Evolutionary conservation across 2,888 invertebrate genomes (phyloP).

Genomic region (Onthophagus sagittarius): DNA sequence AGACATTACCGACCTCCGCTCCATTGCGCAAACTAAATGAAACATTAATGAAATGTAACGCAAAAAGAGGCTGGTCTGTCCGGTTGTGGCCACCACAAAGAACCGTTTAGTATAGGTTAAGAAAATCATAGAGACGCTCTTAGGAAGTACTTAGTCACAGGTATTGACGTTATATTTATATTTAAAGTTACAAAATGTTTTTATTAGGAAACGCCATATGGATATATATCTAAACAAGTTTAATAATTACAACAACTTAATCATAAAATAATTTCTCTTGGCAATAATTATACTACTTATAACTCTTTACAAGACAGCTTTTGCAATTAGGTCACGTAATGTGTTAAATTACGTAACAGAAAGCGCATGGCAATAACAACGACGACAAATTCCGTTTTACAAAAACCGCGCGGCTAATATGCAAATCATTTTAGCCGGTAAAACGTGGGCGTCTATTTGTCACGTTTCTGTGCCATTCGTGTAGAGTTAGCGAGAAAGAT

Average conservation of each 20-base stretch:
- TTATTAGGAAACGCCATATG: too few relatives aligned
- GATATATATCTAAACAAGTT: background rate
- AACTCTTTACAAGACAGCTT: background rate
- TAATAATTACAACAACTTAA: background rate
- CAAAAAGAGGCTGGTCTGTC: background rate
- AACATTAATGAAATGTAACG: conserved; percentile 9
- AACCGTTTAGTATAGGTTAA: background rate
- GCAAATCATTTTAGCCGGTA: background rate
- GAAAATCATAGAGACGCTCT: background rate
- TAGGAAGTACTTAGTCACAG: background rate
- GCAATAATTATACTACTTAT: background rate
- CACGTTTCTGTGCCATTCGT: background rate
- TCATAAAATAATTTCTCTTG: background rate
- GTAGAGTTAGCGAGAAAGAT: background rate
- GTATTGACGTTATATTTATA: too few relatives aligned
- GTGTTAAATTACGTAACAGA: background rate
- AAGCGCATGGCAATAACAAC: background rate
- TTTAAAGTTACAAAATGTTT: too few relatives aligned
- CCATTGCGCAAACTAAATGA: conserved; percentile 6
- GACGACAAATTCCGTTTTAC: background rate
- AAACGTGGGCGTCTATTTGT: background rate
- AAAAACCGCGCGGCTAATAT: background rate
- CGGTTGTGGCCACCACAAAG: background rate
- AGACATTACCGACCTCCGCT: conserved; percentile 1
- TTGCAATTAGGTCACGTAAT: background rate